Evolutionary conservation across 2,888 invertebrate genomes (phyloP).

Genomic region (Ophion slaviceki): DNA sequence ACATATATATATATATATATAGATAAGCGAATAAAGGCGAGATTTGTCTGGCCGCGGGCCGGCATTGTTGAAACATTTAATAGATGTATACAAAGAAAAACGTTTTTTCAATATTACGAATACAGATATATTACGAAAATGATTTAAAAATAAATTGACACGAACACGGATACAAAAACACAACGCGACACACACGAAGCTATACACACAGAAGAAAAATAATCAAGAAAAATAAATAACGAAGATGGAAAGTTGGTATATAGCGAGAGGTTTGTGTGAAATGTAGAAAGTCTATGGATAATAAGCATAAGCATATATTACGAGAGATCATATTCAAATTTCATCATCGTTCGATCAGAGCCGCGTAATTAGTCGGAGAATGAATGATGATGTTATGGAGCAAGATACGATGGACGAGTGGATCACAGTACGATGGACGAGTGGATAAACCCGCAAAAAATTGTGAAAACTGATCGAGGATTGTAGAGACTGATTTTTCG

Average conservation of each 20-base stretch:
- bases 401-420: background rate
- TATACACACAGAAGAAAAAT: conserved; percentile 27
- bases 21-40: conserved; percentile 69
- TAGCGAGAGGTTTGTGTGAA: conserved; percentile 62
- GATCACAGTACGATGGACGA: background rate
- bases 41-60: conserved; percentile 74
- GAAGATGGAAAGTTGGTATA: conserved; percentile 34
- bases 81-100: conserved; percentile 75
- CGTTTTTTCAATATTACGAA: conserved; percentile 72
- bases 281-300: conserved; percentile 70
- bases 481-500: too few relatives aligned
- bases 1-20: conserved; percentile 24
- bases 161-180: conserved; percentile 26
- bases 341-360: background rate
- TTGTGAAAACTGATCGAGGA: too few relatives aligned
- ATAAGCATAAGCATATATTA: conserved; percentile 66
- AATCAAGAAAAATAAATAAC: conserved; percentile 43
- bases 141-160: conserved; percentile 26
- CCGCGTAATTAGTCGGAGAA: conserved; percentile 5
- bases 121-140: conserved; percentile 68
- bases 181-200: background rate
- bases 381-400: background rate
- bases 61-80: conserved; percentile 78
- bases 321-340: conserved; percentile 39
- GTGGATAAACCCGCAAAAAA: background rate